These are phyloP conservation scores for Thalassoma bifasciatum DNA, from an alignment of 2,113 vertebrate species.

Conservation along the genomic window DNA sequence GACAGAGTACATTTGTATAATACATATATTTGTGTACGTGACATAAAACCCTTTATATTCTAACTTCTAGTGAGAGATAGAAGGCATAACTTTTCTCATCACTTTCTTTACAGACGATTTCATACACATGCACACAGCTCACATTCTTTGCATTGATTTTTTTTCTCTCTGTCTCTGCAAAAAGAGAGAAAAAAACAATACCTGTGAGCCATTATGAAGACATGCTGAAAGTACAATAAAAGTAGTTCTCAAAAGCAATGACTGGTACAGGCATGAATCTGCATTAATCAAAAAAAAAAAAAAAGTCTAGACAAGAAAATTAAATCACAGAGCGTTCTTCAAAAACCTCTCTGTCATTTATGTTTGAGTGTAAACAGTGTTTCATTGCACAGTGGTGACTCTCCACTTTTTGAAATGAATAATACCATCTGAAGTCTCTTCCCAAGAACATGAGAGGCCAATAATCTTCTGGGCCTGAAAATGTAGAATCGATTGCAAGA, in stretches of 20 bases:
- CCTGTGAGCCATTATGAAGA: not conserved
- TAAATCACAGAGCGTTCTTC: not conserved
- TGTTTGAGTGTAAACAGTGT: not conserved
- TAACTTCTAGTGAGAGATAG: too few relatives aligned
- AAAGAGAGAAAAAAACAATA: too few relatives aligned
- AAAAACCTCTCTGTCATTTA: not conserved
- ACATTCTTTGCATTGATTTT: not conserved
- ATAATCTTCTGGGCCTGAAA: conserved; percentile 4
- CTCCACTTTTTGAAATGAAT: conserved; percentile 13
- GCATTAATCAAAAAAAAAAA: conserved; percentile 12
- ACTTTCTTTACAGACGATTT: not conserved
- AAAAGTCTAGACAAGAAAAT: not conserved
- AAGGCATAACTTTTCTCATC: not conserved
- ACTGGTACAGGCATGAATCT: not conserved
- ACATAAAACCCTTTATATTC: too few relatives aligned
- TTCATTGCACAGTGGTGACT: conserved; percentile 10
- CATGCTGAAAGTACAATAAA: not conserved
- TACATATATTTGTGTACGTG: too few relatives aligned
- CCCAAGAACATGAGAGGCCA: not conserved
- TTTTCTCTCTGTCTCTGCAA: conserved; percentile 2
- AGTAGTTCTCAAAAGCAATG: not conserved
- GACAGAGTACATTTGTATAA: too few relatives aligned
- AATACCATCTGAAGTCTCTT: conserved; percentile 2
- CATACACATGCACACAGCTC: not conserved
- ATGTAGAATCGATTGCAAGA: conserved; percentile 31